A percentile compares a stretch with the other conserved stretches of the same genome.
Evolutionary conservation across 92 coral and sea anemone genomes (phyloP).

Genomic region (Phenganax stokvisi): DNA sequence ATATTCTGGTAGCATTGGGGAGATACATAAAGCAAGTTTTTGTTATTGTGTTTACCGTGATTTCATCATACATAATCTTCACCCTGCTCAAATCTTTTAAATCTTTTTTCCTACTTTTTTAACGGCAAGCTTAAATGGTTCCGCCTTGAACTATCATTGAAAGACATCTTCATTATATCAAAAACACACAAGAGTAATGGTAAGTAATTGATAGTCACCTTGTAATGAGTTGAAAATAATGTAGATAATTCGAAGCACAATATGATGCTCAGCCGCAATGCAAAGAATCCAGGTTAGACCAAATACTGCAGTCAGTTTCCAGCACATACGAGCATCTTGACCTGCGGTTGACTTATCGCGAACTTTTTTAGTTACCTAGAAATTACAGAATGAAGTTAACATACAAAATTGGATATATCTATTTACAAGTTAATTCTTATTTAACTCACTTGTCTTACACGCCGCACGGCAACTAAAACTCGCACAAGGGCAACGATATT

Average conservation of each 20-base stretch:
- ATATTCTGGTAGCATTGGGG: no score
- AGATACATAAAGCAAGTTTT: no score
- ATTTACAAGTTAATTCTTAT: neutral
- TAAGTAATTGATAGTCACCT: neutral
- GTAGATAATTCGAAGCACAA: conserved; percentile 17
- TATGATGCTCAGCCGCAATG: conserved; percentile 14
- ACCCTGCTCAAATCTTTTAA: no score
- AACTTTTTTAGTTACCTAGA: conserved; percentile 24
- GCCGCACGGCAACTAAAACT: conserved; percentile 21
- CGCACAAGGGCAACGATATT: conserved; percentile 29
- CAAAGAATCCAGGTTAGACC: conserved; percentile 35
- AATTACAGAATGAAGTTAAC: neutral
- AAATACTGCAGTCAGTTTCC: conserved; percentile 40
- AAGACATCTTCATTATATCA: no score
- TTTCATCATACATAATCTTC: no score
- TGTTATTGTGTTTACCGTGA: no score
- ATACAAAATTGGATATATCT: neutral
- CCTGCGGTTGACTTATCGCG: conserved; percentile 28
- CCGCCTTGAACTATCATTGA: no score
- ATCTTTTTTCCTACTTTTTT: no score
- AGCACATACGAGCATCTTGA: conserved; percentile 35
- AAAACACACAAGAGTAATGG: neutral
- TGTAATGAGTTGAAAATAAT: conserved; percentile 33
- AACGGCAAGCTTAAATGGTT: no score
- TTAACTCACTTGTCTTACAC: conserved; percentile 18